Percentiles rank a stretch among this genome's conserved stretches.
phyloP scores from a whole-genome alignment of 2,797 vertebrate species.

The Melanotaenia parkinsoni region DNA sequence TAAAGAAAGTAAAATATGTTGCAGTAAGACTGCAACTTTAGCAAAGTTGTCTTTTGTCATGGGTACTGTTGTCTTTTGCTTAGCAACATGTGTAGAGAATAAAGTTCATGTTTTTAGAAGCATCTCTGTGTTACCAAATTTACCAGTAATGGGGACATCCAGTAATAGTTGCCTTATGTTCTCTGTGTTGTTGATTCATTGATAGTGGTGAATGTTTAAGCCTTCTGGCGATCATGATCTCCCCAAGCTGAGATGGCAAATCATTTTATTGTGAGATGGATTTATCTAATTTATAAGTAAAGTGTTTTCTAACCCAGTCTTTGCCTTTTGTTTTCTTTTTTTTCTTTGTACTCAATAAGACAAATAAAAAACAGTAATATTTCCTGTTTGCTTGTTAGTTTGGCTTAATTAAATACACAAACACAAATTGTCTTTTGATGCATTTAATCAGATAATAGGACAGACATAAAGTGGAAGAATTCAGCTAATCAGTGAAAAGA shows the following conservation, averaged over 20 bases:
- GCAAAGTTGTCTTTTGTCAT: conserved; percentile 67
- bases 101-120: conserved; percentile 71
- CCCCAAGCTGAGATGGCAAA: conserved; percentile 66
- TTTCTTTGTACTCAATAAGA: conserved; percentile 9
- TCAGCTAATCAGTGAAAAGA: neutral
- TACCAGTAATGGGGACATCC: conserved; percentile 60
- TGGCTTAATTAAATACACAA: conserved; percentile 20
- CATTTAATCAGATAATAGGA: conserved; percentile 72
- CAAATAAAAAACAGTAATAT: neutral
- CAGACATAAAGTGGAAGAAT: conserved; percentile 1
- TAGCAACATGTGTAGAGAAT: conserved; percentile 72
- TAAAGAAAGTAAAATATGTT: conserved; percentile 68
- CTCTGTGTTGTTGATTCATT: conserved; percentile 68
- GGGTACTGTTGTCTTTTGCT: conserved; percentile 75
- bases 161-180: conserved; percentile 71
- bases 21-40: conserved; percentile 64
- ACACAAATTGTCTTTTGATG: conserved; percentile 56
- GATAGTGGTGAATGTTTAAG: conserved; percentile 70
- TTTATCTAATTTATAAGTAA: conserved; percentile 80
- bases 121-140: conserved; percentile 61
- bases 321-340: conserved; percentile 7
- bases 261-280: conserved; percentile 73
- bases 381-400: neutral
- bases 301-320: conserved; percentile 76
- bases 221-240: conserved; percentile 51